Evolutionary conservation across 2,113 vertebrate species (phyloP), one percentile per base, ranked within the genome.

Genomic region (Leptodactylus fuscus): DNA sequence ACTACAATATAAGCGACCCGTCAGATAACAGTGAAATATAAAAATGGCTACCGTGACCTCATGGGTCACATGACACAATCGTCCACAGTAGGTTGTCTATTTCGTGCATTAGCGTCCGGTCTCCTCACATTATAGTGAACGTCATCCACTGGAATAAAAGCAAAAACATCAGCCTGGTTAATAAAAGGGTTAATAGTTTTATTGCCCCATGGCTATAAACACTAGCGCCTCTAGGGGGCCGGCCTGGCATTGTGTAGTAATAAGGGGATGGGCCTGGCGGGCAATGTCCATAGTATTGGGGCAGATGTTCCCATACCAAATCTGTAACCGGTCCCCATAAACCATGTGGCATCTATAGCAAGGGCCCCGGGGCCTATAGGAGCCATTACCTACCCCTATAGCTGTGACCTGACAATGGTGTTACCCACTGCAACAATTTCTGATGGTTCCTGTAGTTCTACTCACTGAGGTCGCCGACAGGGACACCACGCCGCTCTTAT

Each of bases 381-480:
- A n/a, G n/a, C n/a, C n/a, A n/a, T n/a, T n/a, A n/a, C n/a, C n/a
- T n/a, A n/a, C n/a, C n/a, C n/a, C n/a, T n/a, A n/a, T n/a, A n/a
- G n/a, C n/a, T 15, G 0, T 15, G 29, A 34, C 29, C 1, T 34
- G 18, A 16, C 62, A 67, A 5, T 7, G 9, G 0, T n/a, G n/a
- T n/a, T n/a, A n/a, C n/a, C n/a, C n/a, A n/a, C n/a, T n/a, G n/a
- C n/a, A n/a, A n/a, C n/a, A n/a, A n/a, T n/a, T n/a, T n/a, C n/a
- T n/a, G n/a, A n/a, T n/a, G 10, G 32, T 38, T 36, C 16, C 20
- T 3, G 34, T 18, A 65, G 1, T 20, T n/a, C 36, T 53, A 94
- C 94, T 92, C 90, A 95, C 95, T 6, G 92, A 92, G 62, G 89
- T 20, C 0, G 95, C 90, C 83, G 94, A 86, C 34, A 95, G 79